Evolutionary conservation across 1,140 invertebrate species (phyloP), one percentile per base, ranked within the genome.

Genomic region (Bicyclus anynana): DNA sequence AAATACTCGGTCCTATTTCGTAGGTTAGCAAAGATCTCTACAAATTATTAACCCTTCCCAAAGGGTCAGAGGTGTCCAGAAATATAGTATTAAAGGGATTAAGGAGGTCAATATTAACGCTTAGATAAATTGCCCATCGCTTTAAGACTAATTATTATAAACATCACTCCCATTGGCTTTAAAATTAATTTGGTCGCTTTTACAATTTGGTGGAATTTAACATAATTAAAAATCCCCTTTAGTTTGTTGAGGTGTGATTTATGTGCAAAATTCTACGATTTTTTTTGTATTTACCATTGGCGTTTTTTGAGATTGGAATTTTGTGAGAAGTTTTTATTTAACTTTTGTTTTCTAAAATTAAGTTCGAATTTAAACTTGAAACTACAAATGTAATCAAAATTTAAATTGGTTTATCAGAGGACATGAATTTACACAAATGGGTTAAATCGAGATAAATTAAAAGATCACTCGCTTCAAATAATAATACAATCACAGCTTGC

Each of bases 121-220:
- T 80, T 74, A 46, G 60, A 69, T 63, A 61, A 76, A 69, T 69
- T 61, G 69, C 64, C 75, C 69, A 74, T 56, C 57, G 78, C 79
- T 81, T 84, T 62, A 44, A 68, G 63, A 74, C 69, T 71, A 72
- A 72, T 72, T 69, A 42, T 20, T 26, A 23, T 14, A 51, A 38
- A 35, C 47, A 20, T 66, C 51, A 63, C 49, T 66, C 65, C 65
- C 63, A 70, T 73, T 70, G 68, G 67, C 68, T 73, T 72, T 58
- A 52, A 57, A 65, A 65, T 62, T 56, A 58, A 54, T 63, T 54
- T 59, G 56, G 61, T 59, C 52, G 61, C 55, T 63, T 63, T 17
- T 49, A 58, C 44, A 51, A 59, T 42, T 63, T 59, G 55, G 47
- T 58, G 51, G 40, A 50, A 54, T 46, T 59, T 54, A 59, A 59